Base-by-base conservation (phyloP, 2,888 invertebrate species). In the Schizotus pectinicornis region DNA sequence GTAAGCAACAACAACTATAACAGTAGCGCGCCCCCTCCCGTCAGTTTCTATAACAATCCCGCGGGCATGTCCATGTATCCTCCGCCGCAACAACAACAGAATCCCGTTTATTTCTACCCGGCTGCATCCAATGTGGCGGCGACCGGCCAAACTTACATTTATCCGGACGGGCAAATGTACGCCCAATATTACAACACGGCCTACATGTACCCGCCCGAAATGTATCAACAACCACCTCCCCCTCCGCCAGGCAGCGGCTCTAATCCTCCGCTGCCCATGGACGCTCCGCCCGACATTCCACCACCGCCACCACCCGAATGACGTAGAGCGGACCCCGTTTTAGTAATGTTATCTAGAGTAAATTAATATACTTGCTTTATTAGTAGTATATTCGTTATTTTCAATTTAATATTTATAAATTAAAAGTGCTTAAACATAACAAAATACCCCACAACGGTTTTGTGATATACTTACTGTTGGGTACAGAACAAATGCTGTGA, bases 231-330 rank as follows among this genome's bases (percentile, higher is more conserved):
- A 45, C 67, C 67, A 35, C 72, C 65, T 35, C 70, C 58, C 31
- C 50, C 60, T 42, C 34, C 50, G 31, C 13, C 9, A n/a, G 34
- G 32, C 30, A 47, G 46, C 30, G 52, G 38, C 7, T 45, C 42
- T n/a, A 37, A 42, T 36, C 70, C 59, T 14, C 59, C 62, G 13
- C 31, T 51, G 33, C 42, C 36, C 13, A 47, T 46, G 52, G 55
- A 46, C 41, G 62, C 68, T 38, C 75, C 86, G 32, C 88, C 87
- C 1, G 81, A 82, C 38, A 81, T 82, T 48, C 86, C 86, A 6
- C 88, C 87, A 13, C 87, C 87, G 8, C 88, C 87, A 36, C 86
- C 82, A n/a, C 81, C 80, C 22, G 76, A 76, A 56, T 69, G 60
- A 59, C 9, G 36, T 35, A 22, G 56, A 62, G 59, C 46, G 50